Evolutionary conservation across 1,140 invertebrate species (phyloP), one percentile per base, ranked within the genome.

Genomic region (Geopemphigus sp.): DNA sequence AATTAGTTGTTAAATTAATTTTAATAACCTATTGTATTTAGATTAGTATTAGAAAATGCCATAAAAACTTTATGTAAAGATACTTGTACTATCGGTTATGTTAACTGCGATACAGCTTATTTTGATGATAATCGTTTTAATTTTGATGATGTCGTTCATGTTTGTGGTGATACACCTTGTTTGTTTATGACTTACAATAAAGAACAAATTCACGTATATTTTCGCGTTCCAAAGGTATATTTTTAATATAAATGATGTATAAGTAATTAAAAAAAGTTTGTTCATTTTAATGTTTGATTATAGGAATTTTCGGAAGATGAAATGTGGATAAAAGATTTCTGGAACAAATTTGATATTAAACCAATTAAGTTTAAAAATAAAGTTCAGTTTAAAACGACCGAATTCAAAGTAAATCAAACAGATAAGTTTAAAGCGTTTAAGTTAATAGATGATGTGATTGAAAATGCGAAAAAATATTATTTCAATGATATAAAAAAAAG

Each of bases 191-290:
- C 87, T 68, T 86, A 87, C 82, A 87, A 86, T 15, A 87, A 89
- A 82, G 87, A 86, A 64, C 85, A 86, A 74, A 84, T 91, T 2
- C 89, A 89, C 83, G 90, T 89, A 3, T 85, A 89, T 59, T 91
- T 90, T 84, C 88, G 86, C 82, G 88, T 92, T 53, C 91, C 90
- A 47, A 84, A 88, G 85, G 90, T 90, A 87, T 84, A 82, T 45
- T 4, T 39, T 3, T 39, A 39, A 17, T 5, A 81, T 26, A 22
- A 63, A 14, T 45, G 10, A 19, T 24, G 6, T 39, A 76, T 1
- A 24, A 19, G 29, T 70, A 17, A 63, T 24, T 59, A 22, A 59
- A 26, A 68, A 68, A 17, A 56, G 26, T 73, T 29, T 73, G 8
- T 22, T 4, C 32, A 39, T 39, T 22, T 5, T 15, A 24, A 24